Base-by-base conservation (phyloP, 2,888 invertebrate species). In the Synergus gifuensis region DNA sequence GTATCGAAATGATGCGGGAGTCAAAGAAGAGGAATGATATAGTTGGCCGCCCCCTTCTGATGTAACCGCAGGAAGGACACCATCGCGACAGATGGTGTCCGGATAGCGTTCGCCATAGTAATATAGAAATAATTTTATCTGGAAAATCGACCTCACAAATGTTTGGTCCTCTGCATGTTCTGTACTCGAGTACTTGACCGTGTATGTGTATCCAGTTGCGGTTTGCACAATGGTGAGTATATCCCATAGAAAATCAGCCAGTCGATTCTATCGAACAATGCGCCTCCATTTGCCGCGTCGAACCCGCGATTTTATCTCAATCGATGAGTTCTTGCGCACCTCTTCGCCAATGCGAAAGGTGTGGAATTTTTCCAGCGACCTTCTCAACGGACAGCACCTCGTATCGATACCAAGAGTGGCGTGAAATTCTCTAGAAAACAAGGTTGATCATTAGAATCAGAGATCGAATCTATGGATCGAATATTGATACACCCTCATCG, bases 161-260 rank as follows among this genome's bases (percentile, higher is more conserved):
- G 67, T 44, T 80, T 84, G 79, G 79, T 79, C 80, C 78, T 79
- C 79, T 63, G 64, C 64, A 78, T 81, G 83, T 80, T 76, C 36
- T 46, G 16, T 11, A 60, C 36, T 76, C 62, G 63, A 62, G 64
- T 76, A 76, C 64, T 64, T 63, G 54, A 42, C 44, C 76, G 60
- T 62, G 76, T 67, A 78, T 64, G 78, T 81, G 82, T 84, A 84
- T 87, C 83, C 85, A 83, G 82, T 85, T 83, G 83, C 85, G 85
- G 82, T 84, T 83, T 79, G 83, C 88, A 87, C 88, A 88, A 88
- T 87, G 78, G 80, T 80, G 76, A 80, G 81, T 86, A 86, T 87
- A 86, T 87, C 86, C 84, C 78, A 84, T 85, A 87, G 87, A 88
- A 88, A 88, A 89, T 88, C 89, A 83, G 76, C 81, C 81, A 82